Evolutionary conservation across 2,888 invertebrate genomes (phyloP).

Genomic region (Azorinus chamasolen): DNA sequence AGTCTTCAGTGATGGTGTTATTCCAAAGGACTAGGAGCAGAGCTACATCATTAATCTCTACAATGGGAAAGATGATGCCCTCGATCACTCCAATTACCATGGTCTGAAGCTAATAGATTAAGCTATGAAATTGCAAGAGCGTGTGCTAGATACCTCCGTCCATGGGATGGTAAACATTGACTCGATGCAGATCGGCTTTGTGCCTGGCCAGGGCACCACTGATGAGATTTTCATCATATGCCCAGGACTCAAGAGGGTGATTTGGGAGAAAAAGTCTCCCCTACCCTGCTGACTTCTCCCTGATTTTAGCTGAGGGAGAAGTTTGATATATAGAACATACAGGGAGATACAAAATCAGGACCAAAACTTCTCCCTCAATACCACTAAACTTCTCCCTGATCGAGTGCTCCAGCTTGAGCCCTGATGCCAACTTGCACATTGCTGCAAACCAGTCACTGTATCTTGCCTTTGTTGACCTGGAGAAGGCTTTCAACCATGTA

Average conservation of each 20-base stretch:
- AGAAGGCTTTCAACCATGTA: constrained; percentile 20
- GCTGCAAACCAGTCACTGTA: constrained; percentile 13
- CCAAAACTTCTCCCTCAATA: no score
- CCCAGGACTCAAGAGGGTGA: no score
- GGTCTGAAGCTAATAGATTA: constrained; percentile 6
- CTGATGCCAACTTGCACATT: constrained; percentile 5
- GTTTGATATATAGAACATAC: no score
- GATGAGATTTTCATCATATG: not conserved
- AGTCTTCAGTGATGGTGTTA: constrained; percentile 12
- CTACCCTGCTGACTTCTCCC: no score
- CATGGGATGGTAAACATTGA: not conserved
- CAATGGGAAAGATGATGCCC: constrained; percentile 22
- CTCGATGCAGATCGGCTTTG: constrained; percentile 6
- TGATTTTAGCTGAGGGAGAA: no score
- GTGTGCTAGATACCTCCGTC: not conserved
- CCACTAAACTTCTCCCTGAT: no score
- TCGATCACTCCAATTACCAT: constrained; percentile 1
- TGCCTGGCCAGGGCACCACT: constrained; percentile 14
- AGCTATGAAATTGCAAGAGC: constrained; percentile 2
- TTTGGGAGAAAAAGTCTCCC: no score
- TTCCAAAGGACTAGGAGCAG: constrained; percentile 30
- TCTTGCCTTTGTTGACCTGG: constrained; percentile 22
- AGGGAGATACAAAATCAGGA: no score
- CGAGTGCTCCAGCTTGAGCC: no score
- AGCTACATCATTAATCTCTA: constrained; percentile 25